These are phyloP conservation scores for Calephelis virginiensis DNA, from an alignment of 1,140 invertebrate genomes.

Conservation along the genomic window DNA sequence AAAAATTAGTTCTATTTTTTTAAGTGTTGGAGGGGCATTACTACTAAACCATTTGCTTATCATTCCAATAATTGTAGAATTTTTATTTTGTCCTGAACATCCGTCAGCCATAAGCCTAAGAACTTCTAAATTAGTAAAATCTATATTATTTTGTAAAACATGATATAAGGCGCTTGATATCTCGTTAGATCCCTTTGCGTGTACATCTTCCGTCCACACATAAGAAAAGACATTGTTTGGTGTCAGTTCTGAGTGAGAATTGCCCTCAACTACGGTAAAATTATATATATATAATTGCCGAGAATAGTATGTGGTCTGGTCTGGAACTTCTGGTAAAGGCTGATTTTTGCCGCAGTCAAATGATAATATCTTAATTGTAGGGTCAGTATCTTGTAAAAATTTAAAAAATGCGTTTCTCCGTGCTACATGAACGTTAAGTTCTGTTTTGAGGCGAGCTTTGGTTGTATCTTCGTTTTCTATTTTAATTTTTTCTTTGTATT, in stretches of 20 bases:
- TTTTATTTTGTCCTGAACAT: conserved; percentile 43
- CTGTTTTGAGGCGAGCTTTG: not conserved
- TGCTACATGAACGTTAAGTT: not conserved
- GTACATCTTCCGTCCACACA: conserved; percentile 12
- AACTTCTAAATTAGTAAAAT: conserved; percentile 2
- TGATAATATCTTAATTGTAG: not conserved
- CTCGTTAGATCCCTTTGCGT: conserved; percentile 6
- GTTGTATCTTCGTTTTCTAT: not conserved
- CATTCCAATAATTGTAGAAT: conserved; percentile 32
- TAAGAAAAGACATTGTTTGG: conserved; percentile 19
- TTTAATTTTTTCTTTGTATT: not conserved
- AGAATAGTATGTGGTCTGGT: no score
- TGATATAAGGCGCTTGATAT: not conserved
- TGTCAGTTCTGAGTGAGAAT: conserved; percentile 20
- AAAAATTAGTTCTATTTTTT: conserved; percentile 32
- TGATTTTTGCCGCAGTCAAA: no score
- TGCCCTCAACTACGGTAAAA: conserved; percentile 24
- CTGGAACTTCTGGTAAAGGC: not conserved
- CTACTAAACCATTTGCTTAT: conserved; percentile 27
- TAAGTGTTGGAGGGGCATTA: not conserved
- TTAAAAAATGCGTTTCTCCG: not conserved
- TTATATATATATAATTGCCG: no score
- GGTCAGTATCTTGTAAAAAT: not conserved
- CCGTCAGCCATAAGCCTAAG: conserved; percentile 31
- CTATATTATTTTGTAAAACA: conserved; percentile 3